Evolutionary conservation across 2,797 vertebrate genomes (phyloP), one percentile per base, ranked within the genome.

Genomic region (Danio tinwini): DNA sequence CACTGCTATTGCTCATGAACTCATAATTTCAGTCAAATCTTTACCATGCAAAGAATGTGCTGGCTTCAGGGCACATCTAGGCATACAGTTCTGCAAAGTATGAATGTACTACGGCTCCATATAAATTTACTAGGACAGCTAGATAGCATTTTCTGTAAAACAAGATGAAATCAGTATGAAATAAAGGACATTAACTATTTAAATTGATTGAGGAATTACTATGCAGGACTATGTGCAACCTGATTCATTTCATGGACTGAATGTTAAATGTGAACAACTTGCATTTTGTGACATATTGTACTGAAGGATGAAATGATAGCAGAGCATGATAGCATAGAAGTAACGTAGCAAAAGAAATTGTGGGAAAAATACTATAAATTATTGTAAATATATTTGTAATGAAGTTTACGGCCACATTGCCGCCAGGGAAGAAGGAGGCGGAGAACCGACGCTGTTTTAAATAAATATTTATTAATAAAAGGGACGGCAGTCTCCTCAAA

Each of bases 51-150:
- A 83, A 59, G 64, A 78, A 83, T 82, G 76, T 73, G 7, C 65
- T 63, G 19, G 65, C 84, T 81, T 12, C 42, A 76, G 83, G 78
- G 80, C 39, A 80, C 62, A 80, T 84, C 68, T 70, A 39, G 10
- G 63, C 44, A 21, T 59, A 59, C 69, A 69, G 72, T 44, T n/a
- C 74, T 55, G 29, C 8, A 0, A 63, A 13, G 39, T 53, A 62
- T 84, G 14, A 78, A 81, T 82, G 77, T 45, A 64, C 44, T 76
- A 74, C 59, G 47, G n/a, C 37, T 37, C 39, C 50, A 40, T 29
- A 29, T 1, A 29, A 29, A 29, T 29, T 29, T 29, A 29, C 29
- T 29, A 29, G 29, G 37, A 62, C 21, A 42, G 67, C 63, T 75
- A 52, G 58, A 76, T 59, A 65, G 65, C 16, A 80, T 80, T 80